Percentiles rank a stretch among this genome's conserved stretches.
phyloP scores from a whole-genome alignment of 2,888 invertebrate species.

The Gibbula magus region DNA sequence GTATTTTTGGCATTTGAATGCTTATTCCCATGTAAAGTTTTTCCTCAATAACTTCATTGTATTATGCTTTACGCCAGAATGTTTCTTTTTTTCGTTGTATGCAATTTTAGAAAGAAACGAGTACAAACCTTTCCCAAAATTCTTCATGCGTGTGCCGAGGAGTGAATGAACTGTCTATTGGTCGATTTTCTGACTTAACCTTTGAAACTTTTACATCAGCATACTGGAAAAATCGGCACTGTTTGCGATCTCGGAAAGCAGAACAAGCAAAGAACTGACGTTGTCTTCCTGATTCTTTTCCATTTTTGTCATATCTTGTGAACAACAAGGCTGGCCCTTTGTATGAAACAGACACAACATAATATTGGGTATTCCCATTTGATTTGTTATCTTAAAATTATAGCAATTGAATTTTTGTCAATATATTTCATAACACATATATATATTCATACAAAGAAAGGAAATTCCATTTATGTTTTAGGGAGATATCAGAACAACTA shows the following conservation, averaged over 20 bases:
- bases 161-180: slow-evolving; percentile 44
- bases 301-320: slow-evolving; percentile 42
- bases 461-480: too few relatives aligned
- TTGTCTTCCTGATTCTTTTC: slow-evolving; percentile 34
- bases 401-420: too few relatives aligned
- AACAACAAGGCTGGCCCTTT: slow-evolving; percentile 64
- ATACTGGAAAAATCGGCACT: slow-evolving; percentile 84
- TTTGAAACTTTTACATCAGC: slow-evolving; percentile 77
- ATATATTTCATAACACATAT: too few relatives aligned
- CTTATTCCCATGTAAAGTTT: too few relatives aligned
- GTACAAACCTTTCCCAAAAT: slow-evolving; percentile 44
- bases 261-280: slow-evolving; percentile 86
- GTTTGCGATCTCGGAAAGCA: slow-evolving; percentile 86
- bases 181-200: slow-evolving; percentile 75
- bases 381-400: not conserved
- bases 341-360: slow-evolving; percentile 13
- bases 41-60: too few relatives aligned
- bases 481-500: too few relatives aligned
- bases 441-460: too few relatives aligned
- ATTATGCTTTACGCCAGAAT: too few relatives aligned
- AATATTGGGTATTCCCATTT: not conserved
- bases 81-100: too few relatives aligned
- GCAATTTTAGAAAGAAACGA: not conserved
- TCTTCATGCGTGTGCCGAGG: slow-evolving; percentile 35
- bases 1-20: too few relatives aligned